phyloP scores from a whole-genome alignment of 2,888 invertebrate species.

The Thyatira batis region DNA sequence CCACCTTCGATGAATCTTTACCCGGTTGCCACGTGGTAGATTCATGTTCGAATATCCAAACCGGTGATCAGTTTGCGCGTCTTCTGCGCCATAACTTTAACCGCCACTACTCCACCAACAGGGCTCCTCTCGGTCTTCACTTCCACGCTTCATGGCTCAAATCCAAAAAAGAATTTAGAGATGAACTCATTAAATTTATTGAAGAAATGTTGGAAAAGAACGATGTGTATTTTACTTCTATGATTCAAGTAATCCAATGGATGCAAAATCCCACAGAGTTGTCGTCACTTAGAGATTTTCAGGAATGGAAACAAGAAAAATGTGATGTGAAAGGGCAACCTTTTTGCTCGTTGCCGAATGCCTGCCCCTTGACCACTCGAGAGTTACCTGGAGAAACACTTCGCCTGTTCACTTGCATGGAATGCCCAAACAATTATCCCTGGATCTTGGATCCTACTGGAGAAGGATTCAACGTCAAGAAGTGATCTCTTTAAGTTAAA shows the following conservation, averaged over 20 bases:
- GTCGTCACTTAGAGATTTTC: conserved; percentile 93
- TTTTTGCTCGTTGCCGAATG: conserved; percentile 95
- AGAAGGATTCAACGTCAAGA: conserved; percentile 93
- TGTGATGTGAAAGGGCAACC: conserved; percentile 97
- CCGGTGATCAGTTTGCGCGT: conserved; percentile 94
- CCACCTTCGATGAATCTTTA: conserved; percentile 95
- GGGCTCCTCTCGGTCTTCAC: conserved; percentile 95
- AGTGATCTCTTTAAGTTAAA: conserved; percentile 83
- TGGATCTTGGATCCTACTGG: conserved; percentile 97
- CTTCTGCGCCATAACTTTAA: conserved; percentile 97
- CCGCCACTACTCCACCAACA: conserved; percentile 95
- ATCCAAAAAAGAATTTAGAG: conserved; percentile 95
- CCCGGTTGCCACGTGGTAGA: conserved; percentile 98
- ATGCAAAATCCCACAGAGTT: conserved; percentile 97
- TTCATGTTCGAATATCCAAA: conserved; percentile 95
- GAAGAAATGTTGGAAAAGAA: conserved; percentile 94
- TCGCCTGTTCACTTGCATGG: conserved; percentile 96
- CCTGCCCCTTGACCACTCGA: conserved; percentile 93
- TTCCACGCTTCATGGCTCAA: conserved; percentile 98
- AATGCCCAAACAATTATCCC: conserved; percentile 97
- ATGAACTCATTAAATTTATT: conserved; percentile 95
- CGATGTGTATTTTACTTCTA: conserved; percentile 96
- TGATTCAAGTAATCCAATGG: conserved; percentile 96
- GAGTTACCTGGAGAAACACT: conserved; percentile 96
- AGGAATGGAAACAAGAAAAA: conserved; percentile 95